Base-by-base conservation (phyloP, 2,888 invertebrate genomes). In the Amiota communis region DNA sequence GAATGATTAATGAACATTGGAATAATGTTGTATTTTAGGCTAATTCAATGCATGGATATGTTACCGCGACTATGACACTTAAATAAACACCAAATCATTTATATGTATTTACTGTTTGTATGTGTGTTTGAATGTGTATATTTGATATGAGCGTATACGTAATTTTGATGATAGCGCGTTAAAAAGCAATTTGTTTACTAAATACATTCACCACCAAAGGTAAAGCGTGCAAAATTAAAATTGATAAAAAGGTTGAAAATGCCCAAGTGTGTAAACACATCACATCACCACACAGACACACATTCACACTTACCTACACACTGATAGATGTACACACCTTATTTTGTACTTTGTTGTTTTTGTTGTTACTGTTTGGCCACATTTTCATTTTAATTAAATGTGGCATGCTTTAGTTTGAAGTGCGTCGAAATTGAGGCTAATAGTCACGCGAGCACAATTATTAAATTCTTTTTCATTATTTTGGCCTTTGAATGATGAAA, bases 361-460 rank as follows among this genome's bases (percentile, higher is more conserved):
- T 36, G 36, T 6, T 36, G 36, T 6, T 20, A 20, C 20, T 59
- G 17, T 20, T 59, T 59, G 15, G 36, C 57, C 15, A 48, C 63
- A 48, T 48, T 65, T 36, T 36, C 48, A 65, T 48, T 65, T 71
- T 57, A 72, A 73, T 75, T 72, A 70, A 72, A 75, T 59, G 53
- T 72, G 69, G 64, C 77, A 77, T 79, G 59, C 72, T 69, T 49
- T 49, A 70, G 75, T 67, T 75, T 61, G 74, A 56, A 72, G 65
- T 72, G 46, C 56, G 72, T 73, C 75, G 61, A 74, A 74, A 77
- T 77, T 70, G 72, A 74, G 79, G 70, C 72, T 79, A 78, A 79
- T 77, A 65, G 72, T 53, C 76, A 61, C 47, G 49, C 13, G 70
- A 20, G 63, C 23, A 20, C 23, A 61, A 48, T 61, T 48, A 51